phyloP scores from a whole-genome alignment of 2,113 vertebrate species.

The Elaphurus davidianus region DNA sequence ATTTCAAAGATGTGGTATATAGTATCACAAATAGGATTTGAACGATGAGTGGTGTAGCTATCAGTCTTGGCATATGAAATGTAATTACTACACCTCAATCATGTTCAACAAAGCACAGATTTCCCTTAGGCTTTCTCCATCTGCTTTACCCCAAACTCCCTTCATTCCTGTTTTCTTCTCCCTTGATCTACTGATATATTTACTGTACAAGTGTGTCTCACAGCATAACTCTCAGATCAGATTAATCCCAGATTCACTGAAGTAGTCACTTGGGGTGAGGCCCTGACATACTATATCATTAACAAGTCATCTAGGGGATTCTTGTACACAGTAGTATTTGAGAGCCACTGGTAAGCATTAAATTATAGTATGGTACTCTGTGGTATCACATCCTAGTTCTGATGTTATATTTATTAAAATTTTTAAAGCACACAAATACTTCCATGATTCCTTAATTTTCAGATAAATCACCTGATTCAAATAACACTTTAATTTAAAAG shows the following conservation, averaged over 20 bases:
- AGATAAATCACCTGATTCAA: background rate
- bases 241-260: background rate
- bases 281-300: background rate
- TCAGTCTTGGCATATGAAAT: background rate
- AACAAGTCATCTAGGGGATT: background rate
- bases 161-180: background rate
- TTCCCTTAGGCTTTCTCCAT: background rate
- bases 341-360: background rate
- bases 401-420: background rate
- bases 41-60: background rate
- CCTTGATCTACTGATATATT: background rate
- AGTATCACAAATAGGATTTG: background rate
- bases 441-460: slow-evolving; percentile 12
- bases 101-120: background rate
- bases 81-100: background rate
- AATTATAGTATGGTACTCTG: background rate
- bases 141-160: background rate
- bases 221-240: background rate
- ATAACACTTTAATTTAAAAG: slow-evolving; percentile 13
- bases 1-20: background rate
- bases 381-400: background rate
- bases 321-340: background rate
- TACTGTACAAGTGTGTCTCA: background rate
- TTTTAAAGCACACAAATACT: background rate
- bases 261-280: background rate